A percentile compares a stretch with the other conserved stretches of the same genome.
phyloP scores from a whole-genome alignment of 2,113 vertebrate species.

The Mastomys coucha region DNA sequence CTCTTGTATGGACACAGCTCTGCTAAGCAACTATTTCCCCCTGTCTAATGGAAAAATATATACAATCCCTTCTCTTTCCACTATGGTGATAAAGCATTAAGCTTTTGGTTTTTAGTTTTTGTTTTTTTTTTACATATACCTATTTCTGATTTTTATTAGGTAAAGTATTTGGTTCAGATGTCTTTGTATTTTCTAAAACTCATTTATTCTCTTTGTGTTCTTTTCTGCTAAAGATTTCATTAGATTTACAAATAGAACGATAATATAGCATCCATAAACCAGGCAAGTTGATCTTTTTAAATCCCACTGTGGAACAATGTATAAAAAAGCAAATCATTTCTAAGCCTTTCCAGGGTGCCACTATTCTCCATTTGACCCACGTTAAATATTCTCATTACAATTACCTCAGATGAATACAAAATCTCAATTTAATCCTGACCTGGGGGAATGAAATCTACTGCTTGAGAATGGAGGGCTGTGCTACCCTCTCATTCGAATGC shows the following conservation, averaged over 20 bases:
- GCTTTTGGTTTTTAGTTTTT: background rate
- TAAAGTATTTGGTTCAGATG: conserved; percentile 51
- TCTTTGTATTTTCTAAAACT: conserved; percentile 51
- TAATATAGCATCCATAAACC: conserved; percentile 63
- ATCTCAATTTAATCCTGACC: conserved; percentile 88
- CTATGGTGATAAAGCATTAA: conserved; percentile 64
- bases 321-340: conserved; percentile 77
- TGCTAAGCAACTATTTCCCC: conserved; percentile 75
- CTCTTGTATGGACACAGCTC: conserved; percentile 70
- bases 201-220: conserved; percentile 60
- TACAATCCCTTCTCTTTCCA: conserved; percentile 29
- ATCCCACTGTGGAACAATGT: conserved; percentile 53
- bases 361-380: conserved; percentile 86
- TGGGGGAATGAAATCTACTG: conserved; percentile 84
- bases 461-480: conserved; percentile 84
- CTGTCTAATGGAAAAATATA: conserved; percentile 79
- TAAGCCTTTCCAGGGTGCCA: conserved; percentile 82
- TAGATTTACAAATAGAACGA: conserved; percentile 76
- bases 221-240: conserved; percentile 66
- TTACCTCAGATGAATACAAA: conserved; percentile 88
- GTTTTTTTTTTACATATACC: background rate
- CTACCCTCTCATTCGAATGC: conserved; percentile 77
- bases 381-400: conserved; percentile 90
- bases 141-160: conserved; percentile 52
- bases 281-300: conserved; percentile 69